Base-by-base conservation (phyloP, 1,140 invertebrate species). In the Sarcophaga peregrina region DNA sequence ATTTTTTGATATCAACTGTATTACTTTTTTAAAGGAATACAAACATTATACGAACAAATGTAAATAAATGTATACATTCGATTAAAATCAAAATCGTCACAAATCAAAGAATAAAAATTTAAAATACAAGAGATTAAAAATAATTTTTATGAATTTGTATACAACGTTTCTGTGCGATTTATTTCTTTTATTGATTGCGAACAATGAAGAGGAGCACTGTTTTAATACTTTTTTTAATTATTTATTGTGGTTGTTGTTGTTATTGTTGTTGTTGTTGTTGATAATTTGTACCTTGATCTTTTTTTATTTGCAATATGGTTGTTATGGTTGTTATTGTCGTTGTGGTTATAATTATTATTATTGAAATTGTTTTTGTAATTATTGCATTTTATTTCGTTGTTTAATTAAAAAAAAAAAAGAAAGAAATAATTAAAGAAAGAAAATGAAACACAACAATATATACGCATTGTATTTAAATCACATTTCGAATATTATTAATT, bases 181-280 rank as follows among this genome's bases (percentile, higher is more conserved):
- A 68, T 68, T 68, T 68, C 17, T 58, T 58, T 13, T 58, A 68
- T 20, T 68, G 62, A 68, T 68, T 68, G 62, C 62, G 10, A 25
- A 68, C n/a, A 3, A 7, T 58, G 13, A 58, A 58, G n/a, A 68
- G 62, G 17, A 68, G 62, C 62, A 17, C n/a, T 68, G 25, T 37
- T 37, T 37, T 37, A 37, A 37, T 37, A 37, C 25, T 37, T 37
- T 37, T 37, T 37, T 37, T 37, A 37, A 37, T 37, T 37, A 37
- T 4, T 68, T 68, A 20, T 68, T 68, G 62, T 68, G 20, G 25
- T 37, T 68, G 20, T 68, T 68, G n/a, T 68, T 68, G 62, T 68
- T 68, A n/a, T 68, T 68, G 62, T 68, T 68, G 25, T 37, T 68
- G 20, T 68, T 68, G n/a, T 68, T 68, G 62, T 68, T 68, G 62